Conservation (phyloP, 1,140 invertebrate species). For the Bemisia tabaci region DNA sequence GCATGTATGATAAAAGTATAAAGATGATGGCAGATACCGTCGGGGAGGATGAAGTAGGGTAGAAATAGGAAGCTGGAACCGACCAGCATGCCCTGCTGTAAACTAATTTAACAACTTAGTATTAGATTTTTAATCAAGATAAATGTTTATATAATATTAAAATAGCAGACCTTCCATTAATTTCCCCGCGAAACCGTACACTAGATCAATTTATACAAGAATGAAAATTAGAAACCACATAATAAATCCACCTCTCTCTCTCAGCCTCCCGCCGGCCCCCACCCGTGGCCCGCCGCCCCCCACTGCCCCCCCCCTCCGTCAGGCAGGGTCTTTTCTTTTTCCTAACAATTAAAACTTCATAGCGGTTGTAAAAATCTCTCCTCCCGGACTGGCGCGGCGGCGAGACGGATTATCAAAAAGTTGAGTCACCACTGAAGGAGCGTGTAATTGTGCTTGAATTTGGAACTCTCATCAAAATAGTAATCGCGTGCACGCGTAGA, state of each 20-base stretch:
- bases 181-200: neutral
- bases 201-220: neutral
- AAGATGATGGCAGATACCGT: neutral
- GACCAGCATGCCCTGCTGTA: neutral
- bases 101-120: neutral
- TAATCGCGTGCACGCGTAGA: no score
- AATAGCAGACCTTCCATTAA: neutral
- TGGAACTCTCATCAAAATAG: no score
- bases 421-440: no score
- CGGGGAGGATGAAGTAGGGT: neutral
- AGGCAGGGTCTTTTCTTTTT: no score
- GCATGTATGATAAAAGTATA: no score
- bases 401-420: no score
- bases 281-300: neutral
- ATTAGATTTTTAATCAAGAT: neutral
- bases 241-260: neutral
- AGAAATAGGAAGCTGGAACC: neutral
- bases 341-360: no score
- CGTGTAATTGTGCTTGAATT: no score
- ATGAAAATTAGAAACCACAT: neutral
- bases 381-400: no score
- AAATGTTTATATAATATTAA: slow-evolving; percentile 1
- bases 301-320: neutral
- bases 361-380: no score
- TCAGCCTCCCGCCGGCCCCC: neutral